A percentile compares a stretch with the other conserved stretches of the same genome.
phyloP scores from a whole-genome alignment of 1,140 invertebrate species.

The Cotesia chilonis region DNA sequence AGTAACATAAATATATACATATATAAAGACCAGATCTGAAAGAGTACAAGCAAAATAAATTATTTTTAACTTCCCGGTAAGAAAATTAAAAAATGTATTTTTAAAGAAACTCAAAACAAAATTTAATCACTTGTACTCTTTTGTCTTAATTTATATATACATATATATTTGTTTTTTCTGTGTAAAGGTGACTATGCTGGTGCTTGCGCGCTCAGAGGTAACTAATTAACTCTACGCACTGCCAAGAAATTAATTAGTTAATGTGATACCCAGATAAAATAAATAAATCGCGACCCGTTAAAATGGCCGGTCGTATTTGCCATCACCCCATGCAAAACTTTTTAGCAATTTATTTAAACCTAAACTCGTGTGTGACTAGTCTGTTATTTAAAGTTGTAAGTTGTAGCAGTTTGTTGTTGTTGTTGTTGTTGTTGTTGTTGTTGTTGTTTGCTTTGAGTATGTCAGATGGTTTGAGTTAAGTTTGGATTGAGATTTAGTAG shows the following conservation, averaged over 20 bases:
- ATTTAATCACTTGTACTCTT: neutral
- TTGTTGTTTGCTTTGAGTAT: too few species aligned
- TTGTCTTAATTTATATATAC: too few species aligned
- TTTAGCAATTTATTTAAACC: neutral
- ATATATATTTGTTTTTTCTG: neutral
- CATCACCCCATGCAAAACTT: constrained; percentile 23
- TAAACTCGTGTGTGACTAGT: neutral
- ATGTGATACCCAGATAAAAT: constrained; percentile 47
- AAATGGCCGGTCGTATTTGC: constrained; percentile 13
- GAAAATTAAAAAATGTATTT: too few species aligned
- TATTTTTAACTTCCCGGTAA: too few species aligned
- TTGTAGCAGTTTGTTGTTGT: too few species aligned
- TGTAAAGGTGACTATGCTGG: constrained; percentile 33
- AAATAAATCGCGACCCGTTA: neutral
- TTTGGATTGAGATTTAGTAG: too few species aligned
- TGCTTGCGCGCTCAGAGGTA: constrained; percentile 58
- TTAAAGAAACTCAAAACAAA: too few species aligned
- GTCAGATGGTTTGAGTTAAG: too few species aligned
- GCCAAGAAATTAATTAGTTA: constrained; percentile 50
- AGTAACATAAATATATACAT: neutral
- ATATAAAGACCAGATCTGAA: neutral
- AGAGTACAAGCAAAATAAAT: too few species aligned
- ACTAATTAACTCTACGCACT: constrained; percentile 61
- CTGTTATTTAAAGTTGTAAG: too few species aligned
- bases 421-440: too few species aligned